Base-by-base conservation (phyloP, 2,797 vertebrate genomes). In the Gallinago stenura region DNA sequence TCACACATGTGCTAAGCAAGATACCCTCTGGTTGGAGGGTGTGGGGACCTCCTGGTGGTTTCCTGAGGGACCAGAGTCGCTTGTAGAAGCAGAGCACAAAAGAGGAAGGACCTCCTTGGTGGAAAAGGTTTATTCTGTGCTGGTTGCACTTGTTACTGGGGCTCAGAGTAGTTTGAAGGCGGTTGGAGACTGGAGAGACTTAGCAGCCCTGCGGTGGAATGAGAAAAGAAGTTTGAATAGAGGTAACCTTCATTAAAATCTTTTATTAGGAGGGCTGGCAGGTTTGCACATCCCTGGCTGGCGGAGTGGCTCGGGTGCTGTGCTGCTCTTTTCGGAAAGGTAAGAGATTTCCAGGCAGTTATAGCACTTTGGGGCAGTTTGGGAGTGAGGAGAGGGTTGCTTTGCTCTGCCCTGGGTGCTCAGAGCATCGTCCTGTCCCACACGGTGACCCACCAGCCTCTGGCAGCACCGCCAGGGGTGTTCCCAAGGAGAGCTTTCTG, bases 181-280 rank as follows among this genome's bases (percentile, higher is more conserved):
- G 11, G 72, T 39, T 39, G 54, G 65, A 15, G 8, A 0, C 8
- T 1, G 2, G 50, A 37, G n/a, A 62, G 18, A 15, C n/a, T 41
- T 51, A 26, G 45, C 71, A 89, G 77, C 0, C 0, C 31, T 2
- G 14, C 6, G 0, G 2, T 4, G 43, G 35, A 45, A 5, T 2
- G 19, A 15, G 41, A 5, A 53, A 30, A 72, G 51, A 8, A 12
- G 12, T 9, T 25, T 35, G 56, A 46, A 9, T 6, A 25, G 46
- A 12, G 31, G 10, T 0, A 73, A 16, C 3, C 37, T 51, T 37
- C 10, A 3, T 17, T 26, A 41, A 60, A 31, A 2, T 3, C 7
- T 8, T 16, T 12, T 13, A 3, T 54, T 41, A 1, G 8, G 24
- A 56, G 80, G 73, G 53, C 12, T 78, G 72, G 39, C 6, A 43